Evolutionary conservation across 2,888 invertebrate species (phyloP).

Genomic region (Meliscaeva auricollis): DNA sequence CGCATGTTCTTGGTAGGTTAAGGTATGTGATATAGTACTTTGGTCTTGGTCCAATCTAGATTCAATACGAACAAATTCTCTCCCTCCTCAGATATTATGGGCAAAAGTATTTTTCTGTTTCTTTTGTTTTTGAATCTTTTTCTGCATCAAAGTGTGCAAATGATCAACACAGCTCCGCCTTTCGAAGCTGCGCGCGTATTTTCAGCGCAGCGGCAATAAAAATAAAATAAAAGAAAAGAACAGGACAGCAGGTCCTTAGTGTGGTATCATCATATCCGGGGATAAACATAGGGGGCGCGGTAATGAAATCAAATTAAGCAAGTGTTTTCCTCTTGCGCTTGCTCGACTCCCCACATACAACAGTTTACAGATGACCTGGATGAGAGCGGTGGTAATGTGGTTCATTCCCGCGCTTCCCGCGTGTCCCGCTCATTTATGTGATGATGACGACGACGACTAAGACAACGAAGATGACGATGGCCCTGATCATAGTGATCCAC

Average conservation of each 20-base stretch:
- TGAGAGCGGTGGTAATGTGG: constrained; percentile 22
- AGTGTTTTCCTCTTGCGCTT: constrained; percentile 77
- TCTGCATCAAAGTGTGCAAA: constrained; percentile 71
- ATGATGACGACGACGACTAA: constrained; percentile 35
- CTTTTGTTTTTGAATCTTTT: constrained; percentile 50
- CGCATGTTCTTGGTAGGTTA: neutral
- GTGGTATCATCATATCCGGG: constrained; percentile 52
- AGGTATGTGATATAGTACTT: too few relatives aligned
- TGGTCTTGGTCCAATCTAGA: constrained; percentile 61
- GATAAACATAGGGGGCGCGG: constrained; percentile 80
- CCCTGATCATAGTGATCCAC: constrained; percentile 73
- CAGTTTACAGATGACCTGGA: constrained; percentile 52
- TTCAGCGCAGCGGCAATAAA: constrained; percentile 38
- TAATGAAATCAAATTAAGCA: constrained; percentile 84
- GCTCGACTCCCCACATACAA: constrained; percentile 23
- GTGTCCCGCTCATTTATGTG: constrained; percentile 33
- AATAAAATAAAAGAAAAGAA: neutral
- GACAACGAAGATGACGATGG: constrained; percentile 40
- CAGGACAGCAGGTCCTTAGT: constrained; percentile 72
- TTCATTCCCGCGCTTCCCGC: constrained; percentile 20
- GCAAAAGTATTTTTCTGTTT: constrained; percentile 8
- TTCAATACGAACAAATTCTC: constrained; percentile 53
- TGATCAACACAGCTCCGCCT: constrained; percentile 76
- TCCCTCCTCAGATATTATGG: constrained; percentile 32
- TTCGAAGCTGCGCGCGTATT: constrained; percentile 34